These are phyloP conservation scores for Lepus oiostolus DNA, from an alignment of 2,797 vertebrate genomes.

Conservation along the genomic window DNA sequence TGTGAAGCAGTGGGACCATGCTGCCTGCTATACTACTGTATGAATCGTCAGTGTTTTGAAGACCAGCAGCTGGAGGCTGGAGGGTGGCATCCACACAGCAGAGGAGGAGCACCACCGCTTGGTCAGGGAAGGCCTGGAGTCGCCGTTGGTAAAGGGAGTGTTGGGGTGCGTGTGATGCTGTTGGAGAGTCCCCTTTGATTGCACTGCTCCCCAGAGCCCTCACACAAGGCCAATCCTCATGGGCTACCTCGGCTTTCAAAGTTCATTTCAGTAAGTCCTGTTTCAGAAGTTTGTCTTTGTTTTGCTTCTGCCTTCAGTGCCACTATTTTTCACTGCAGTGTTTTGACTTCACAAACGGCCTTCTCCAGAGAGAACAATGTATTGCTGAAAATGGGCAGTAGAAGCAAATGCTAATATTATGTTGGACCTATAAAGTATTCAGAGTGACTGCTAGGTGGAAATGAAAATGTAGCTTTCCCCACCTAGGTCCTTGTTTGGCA, in stretches of 20 bases:
- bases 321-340: slow-evolving; percentile 80
- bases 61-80: slow-evolving; percentile 60
- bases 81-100: slow-evolving; percentile 45
- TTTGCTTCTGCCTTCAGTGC: slow-evolving; percentile 79
- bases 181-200: slow-evolving; percentile 79
- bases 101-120: slow-evolving; percentile 72
- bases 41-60: slow-evolving; percentile 71
- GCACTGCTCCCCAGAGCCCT: slow-evolving; percentile 83
- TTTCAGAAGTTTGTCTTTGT: slow-evolving; percentile 77
- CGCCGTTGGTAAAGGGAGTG: slow-evolving; percentile 50
- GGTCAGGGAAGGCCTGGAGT: slow-evolving; percentile 30
- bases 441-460: slow-evolving; percentile 67
- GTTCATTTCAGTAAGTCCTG: slow-evolving; percentile 87
- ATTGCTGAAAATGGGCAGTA: slow-evolving; percentile 76
- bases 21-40: slow-evolving; percentile 86
- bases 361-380: slow-evolving; percentile 68
- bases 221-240: slow-evolving; percentile 85
- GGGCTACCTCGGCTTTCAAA: slow-evolving; percentile 90
- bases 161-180: slow-evolving; percentile 75
- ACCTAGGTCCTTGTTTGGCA: slow-evolving; percentile 68
- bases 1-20: slow-evolving; percentile 80
- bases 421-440: slow-evolving; percentile 78
- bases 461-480: slow-evolving; percentile 70
- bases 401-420: slow-evolving; percentile 77
- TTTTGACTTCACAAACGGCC: slow-evolving; percentile 79